Conservation (phyloP, 2,113 vertebrate species). For the Carassius auratus region DNA sequence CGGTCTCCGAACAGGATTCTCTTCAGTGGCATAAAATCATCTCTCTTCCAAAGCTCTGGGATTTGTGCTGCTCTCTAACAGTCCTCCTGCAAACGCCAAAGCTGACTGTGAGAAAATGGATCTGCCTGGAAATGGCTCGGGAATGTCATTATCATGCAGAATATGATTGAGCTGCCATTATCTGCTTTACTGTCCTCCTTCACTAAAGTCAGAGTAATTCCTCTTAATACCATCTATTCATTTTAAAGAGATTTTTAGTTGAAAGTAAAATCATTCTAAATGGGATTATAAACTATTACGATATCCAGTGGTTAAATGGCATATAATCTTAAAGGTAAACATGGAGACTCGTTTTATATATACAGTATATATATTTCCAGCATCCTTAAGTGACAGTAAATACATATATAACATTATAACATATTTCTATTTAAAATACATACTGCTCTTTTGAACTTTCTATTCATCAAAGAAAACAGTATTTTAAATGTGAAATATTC, state of each 20-base stretch:
- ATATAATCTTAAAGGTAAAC: no score
- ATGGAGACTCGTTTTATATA: no score
- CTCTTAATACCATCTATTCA: neutral
- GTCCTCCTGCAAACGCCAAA: neutral
- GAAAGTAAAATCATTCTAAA: neutral
- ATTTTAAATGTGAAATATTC: no score
- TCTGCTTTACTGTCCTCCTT: constrained; percentile 14
- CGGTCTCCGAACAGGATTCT: constrained; percentile 6
- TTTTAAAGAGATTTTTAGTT: neutral
- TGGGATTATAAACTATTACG: neutral
- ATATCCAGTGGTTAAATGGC: neutral
- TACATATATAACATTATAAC: neutral
- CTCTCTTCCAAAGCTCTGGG: constrained; percentile 1
- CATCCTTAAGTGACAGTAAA: neutral
- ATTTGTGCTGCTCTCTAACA: constrained; percentile 1
- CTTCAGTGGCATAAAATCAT: neutral
- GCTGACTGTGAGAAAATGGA: constrained; percentile 20
- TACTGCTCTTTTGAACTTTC: no score
- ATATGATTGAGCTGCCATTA: constrained; percentile 22
- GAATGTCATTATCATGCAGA: constrained; percentile 29
- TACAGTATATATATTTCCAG: neutral
- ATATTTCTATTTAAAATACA: neutral
- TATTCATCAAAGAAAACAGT: neutral
- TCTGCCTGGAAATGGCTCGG: neutral
- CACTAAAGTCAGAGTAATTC: neutral